These are phyloP conservation scores for Balaeniceps rex DNA, from an alignment of 2,113 vertebrate genomes.

Conservation along the genomic window DNA sequence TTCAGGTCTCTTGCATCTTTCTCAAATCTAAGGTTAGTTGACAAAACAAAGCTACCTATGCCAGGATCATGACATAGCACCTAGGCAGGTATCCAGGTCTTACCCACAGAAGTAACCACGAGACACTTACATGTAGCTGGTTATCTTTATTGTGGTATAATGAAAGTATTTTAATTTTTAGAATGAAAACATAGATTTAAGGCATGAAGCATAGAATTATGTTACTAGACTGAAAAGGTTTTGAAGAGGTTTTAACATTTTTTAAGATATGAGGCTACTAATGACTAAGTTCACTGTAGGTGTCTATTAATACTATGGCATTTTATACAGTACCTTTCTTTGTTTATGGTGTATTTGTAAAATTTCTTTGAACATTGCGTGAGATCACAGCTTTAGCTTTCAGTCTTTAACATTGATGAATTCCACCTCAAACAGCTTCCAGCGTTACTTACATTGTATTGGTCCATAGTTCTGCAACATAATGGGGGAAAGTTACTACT, in stretches of 20 bases:
- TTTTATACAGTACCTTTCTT: not conserved
- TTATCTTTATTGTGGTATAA: not conserved
- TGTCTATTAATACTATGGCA: not conserved
- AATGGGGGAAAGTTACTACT: not conserved
- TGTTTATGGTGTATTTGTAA: not conserved
- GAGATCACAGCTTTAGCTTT: not conserved
- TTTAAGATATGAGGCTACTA: not conserved
- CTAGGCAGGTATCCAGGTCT: not conserved
- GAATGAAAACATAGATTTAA: not conserved
- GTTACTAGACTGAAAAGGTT: not conserved
- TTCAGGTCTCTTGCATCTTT: not conserved
- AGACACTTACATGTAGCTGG: not conserved
- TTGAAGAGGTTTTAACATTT: not conserved
- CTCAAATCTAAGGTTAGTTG: not conserved
- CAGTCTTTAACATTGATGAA: not conserved
- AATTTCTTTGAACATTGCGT: not conserved
- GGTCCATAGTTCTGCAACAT: not conserved
- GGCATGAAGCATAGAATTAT: not conserved
- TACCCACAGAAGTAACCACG: not conserved
- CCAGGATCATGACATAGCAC: not conserved
- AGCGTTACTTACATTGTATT: not conserved
- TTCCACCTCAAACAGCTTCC: not conserved
- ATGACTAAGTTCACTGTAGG: not conserved
- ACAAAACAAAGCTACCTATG: not conserved
- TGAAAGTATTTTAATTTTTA: not conserved